These are phyloP conservation scores for Tarsius wallacei DNA, from an alignment of 2,797 vertebrate genomes.

Conservation along the genomic window DNA sequence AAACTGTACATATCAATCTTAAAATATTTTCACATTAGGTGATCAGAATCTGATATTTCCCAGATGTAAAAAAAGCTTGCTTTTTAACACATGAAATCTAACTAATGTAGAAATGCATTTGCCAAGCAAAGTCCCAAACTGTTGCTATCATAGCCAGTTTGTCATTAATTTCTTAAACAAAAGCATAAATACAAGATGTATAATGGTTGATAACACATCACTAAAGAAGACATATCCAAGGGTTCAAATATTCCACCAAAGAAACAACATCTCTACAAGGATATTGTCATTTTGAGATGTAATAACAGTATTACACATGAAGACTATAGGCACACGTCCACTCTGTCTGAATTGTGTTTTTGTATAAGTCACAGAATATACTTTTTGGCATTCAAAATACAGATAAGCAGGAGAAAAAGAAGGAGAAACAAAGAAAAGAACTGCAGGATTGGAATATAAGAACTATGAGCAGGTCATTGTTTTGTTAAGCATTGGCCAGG, in stretches of 20 bases:
- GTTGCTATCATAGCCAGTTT: slow-evolving; percentile 36
- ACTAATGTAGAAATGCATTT: slow-evolving; percentile 33
- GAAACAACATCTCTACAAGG: slow-evolving; percentile 78
- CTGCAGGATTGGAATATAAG: background rate
- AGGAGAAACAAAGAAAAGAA: slow-evolving; percentile 52
- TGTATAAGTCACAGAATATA: slow-evolving; percentile 62
- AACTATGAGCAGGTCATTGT: background rate
- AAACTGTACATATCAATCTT: slow-evolving; percentile 36
- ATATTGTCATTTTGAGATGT: slow-evolving; percentile 73
- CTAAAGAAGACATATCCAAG: slow-evolving; percentile 59
- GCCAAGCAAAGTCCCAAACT: slow-evolving; percentile 45
- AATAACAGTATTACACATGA: slow-evolving; percentile 75
- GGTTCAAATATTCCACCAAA: slow-evolving; percentile 63
- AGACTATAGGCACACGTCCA: slow-evolving; percentile 62
- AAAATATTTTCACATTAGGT: slow-evolving; percentile 41
- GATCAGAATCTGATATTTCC: slow-evolving; percentile 23
- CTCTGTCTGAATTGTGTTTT: slow-evolving; percentile 54
- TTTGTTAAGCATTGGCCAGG: too few relatives aligned
- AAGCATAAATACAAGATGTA: slow-evolving; percentile 66
- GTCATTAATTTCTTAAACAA: slow-evolving; percentile 78
- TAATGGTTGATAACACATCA: slow-evolving; percentile 71
- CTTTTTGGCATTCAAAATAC: slow-evolving; percentile 61
- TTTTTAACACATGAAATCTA: slow-evolving; percentile 58
- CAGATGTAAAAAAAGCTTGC: background rate
- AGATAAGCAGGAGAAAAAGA: slow-evolving; percentile 55